Base-by-base conservation (phyloP, 2,888 invertebrate genomes). In the Drosophila leonis region DNA sequence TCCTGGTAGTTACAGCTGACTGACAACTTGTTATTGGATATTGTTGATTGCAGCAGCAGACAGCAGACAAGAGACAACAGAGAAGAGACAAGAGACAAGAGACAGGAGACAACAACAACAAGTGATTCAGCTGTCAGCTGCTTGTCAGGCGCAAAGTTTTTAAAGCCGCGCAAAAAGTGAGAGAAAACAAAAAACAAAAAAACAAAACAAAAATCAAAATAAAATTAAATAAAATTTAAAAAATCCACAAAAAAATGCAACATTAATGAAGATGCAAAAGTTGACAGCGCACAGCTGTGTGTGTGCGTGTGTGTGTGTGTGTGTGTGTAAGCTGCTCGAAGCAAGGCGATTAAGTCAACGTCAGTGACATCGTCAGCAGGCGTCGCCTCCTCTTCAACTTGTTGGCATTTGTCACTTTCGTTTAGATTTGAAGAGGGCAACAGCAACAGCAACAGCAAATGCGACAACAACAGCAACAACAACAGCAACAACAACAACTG, bases 251-350 rank as follows among this genome's bases (percentile, higher is more conserved):
- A 31, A 48, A 80, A 65, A 75, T 82, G 77, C 75, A 82, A 69
- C 76, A 79, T 78, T 84, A 90, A 88, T 88, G 78, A 90, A 88
- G 88, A 90, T 85, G 90, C 90, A 74, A 88, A 90, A 79, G 88
- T 79, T 75, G 86, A 90, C 90, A 90, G 83, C 62, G 49, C 56
- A 64, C 84, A 86, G 66, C 72, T 64, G 66, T 63, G 59, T 68
- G 52, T 54, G 44, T 64, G 46, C 54, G 44, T 64, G 42, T 59
- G 61, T 63, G 41, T 42, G 35, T 49, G n/a, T 48, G 56, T 49
- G 61, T 72, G 52, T 59, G 57, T 64, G 76, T 72, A 80, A 77
- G 77, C 77, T 77, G 75, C 69, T 79, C 51, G 65, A 69, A 78
- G 62, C 57, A 65, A 75, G 66, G 75, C 80, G 83, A 89, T 84